Base-by-base conservation (phyloP, 2,797 vertebrate species). In the Danionella dracula region DNA sequence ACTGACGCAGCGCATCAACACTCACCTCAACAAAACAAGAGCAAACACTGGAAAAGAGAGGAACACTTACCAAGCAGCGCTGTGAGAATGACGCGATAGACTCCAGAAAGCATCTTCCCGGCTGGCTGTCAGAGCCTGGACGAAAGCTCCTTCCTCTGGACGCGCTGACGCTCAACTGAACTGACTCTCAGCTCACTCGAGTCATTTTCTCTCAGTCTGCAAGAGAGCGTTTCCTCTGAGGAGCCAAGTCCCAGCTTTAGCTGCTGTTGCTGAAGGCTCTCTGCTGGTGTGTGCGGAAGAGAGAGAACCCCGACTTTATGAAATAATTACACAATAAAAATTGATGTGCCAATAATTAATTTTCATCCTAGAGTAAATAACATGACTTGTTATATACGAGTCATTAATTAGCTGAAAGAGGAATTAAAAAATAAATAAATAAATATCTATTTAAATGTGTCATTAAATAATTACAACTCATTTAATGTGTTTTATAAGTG, bases 51-150 rank as follows among this genome's bases (percentile, higher is more conserved):
- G 12, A 44, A 5, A 49, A 23, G 19, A 21, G 27, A 23, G 35
- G 8, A 50, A 8, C 45, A 50, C 69, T 12, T 48, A 76, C 74
- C 74, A 17, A 72, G 17, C 49, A 76, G 31, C 8, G 62, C 49
- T 12, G 50, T 34, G 16, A 70, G 40, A 10, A 19, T 13, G 8
- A 72, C 41, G 12, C 27, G 34, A 38, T 21, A 58, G 23, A 41
- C 13, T 58, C 66, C 66, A 21, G 40, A 19, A 65, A 51, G 61
- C 74, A 72, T 76, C 46, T 53, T 46, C 48, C 12, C 40, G 2
- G 38, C 23, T 54, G 19, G 34, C 48, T 38, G 37, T 42, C 23
- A 35, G 55, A 51, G 46, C n/a, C 35, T 41, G 68, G 70, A 73
- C 37, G 66, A 51, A 21, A 4, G 71, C 71, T 66, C 62, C 37